These are phyloP conservation scores for Thripadectes ignobilis DNA, from an alignment of 2,797 vertebrate species.

Conservation along the genomic window DNA sequence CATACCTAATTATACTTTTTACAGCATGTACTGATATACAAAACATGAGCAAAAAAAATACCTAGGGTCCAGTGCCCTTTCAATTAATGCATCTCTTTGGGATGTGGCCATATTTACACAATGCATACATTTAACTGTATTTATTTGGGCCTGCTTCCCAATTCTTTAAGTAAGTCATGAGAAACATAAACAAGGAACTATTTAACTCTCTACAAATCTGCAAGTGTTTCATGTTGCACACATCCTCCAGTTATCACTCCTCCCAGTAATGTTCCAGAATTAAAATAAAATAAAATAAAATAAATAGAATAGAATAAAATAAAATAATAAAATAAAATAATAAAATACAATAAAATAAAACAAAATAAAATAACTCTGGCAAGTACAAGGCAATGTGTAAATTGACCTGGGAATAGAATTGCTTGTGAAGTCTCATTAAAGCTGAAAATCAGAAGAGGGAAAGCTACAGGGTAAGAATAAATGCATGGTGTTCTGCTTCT, in stretches of 20 bases:
- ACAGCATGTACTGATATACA: not conserved
- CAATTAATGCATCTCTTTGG: not conserved
- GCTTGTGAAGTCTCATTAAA: not conserved
- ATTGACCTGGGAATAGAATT: not conserved
- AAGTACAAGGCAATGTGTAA: not conserved
- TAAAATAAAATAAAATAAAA: not conserved
- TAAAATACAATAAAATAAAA: too few relatives aligned
- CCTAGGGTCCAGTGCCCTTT: not conserved
- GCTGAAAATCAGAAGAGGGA: not conserved
- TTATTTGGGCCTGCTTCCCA: conserved; percentile 13
- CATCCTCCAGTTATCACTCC: not conserved
- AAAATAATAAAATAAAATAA: not conserved
- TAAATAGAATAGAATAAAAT: not conserved
- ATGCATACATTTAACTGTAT: not conserved
- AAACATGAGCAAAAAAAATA: not conserved
- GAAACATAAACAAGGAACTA: conserved; percentile 6
- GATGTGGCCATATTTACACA: not conserved
- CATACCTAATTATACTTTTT: not conserved
- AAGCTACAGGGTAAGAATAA: not conserved
- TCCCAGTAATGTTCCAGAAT: not conserved
- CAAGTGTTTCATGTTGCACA: not conserved
- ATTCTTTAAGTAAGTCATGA: not conserved
- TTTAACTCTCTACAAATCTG: not conserved
- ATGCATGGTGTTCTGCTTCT: not conserved
- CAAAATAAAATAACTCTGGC: not conserved